Evolutionary conservation across 37 sponge, comb jelly and placozoan genomes (phyloP).

Genomic region (Haliclona indistincta): DNA sequence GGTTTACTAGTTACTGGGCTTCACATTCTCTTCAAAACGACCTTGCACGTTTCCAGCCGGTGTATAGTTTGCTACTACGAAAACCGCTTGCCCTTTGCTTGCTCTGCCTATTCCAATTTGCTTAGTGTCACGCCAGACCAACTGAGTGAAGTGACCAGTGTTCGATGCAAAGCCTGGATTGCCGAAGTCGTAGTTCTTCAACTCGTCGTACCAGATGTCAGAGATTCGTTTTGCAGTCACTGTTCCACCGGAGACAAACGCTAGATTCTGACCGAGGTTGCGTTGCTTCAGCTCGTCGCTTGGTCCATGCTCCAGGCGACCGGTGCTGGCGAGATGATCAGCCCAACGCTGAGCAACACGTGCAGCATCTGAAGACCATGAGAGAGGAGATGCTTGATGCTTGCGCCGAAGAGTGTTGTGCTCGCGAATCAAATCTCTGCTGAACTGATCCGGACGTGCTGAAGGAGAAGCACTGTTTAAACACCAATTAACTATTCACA

Average conservation of each 20-base stretch:
- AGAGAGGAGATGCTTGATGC: conserved; percentile 72
- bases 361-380: conserved; percentile 60
- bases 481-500: neutral
- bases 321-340: conserved; percentile 54
- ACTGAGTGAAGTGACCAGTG: conserved; percentile 95
- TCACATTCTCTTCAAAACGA: conserved; percentile 64
- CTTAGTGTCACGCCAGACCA: conserved; percentile 85
- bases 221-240: conserved; percentile 43
- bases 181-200: conserved; percentile 73
- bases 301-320: conserved; percentile 64
- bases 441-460: conserved; percentile 41
- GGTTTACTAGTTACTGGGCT: conserved; percentile 6
- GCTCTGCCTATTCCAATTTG: conserved; percentile 68
- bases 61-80: conserved; percentile 78
- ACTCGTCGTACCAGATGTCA: conserved; percentile 87
- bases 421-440: conserved; percentile 39
- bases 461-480: neutral
- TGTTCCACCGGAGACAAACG: conserved; percentile 52
- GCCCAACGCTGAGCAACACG: conserved; percentile 83
- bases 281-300: conserved; percentile 52
- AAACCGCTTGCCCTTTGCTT: conserved; percentile 31
- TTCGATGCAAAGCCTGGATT: conserved; percentile 59
- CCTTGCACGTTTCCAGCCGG: conserved; percentile 83
- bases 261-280: conserved; percentile 88
- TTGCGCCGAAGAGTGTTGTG: conserved; percentile 77